Base-by-base conservation (phyloP, 2,888 invertebrate species). In the Cerastoderma edule region DNA sequence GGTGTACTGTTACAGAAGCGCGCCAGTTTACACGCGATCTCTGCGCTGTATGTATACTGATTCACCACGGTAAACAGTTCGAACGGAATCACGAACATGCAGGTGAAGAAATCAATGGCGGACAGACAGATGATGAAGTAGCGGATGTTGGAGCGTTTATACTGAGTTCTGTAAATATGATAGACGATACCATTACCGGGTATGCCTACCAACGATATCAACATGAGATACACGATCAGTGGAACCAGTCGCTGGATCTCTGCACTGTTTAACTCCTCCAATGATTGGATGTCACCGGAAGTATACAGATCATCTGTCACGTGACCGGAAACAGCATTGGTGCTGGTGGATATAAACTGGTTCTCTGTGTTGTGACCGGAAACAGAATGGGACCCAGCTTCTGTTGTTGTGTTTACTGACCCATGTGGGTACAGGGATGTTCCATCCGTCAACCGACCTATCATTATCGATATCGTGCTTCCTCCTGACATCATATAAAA, bases 61-160 rank as follows among this genome's bases (percentile, higher is more conserved):
- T 78, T 72, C 33, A 77, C 16, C 16, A 75, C 50, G 0, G 72
- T 77, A 3, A 70, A 53, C 10, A 80, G 70, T 33, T 83, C 83
- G 35, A 83, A 57, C 4, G 83, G 83, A 10, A 80, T 65, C 19
- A 72, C 76, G 8, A 83, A 27, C 19, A 63, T 27, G 63, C 83
- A 83, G 1, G 83, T 75, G 50, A 73, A 77, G 1, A 83, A 53
- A 50, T 83, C 83, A 22, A 83, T 70, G 3, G 67, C 65, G 2
- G 79, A 74, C 33, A 83, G 57, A 56, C 75, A 76, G 24, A 72
- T 32, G 8, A 83, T 72, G 24, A 83, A 83, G 28, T 65, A 71
- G 1, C 69, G 63, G 0, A 79, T 79, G 60, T 80, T 83, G 8
- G 79, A 80, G 2, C 65, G 63, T 46, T 56, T 83, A 46, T 78